Percentiles rank a stretch among this genome's conserved stretches.
Evolutionary conservation across 1,140 invertebrate genomes (phyloP).

Genomic region (Thereuonema tuberculata): DNA sequence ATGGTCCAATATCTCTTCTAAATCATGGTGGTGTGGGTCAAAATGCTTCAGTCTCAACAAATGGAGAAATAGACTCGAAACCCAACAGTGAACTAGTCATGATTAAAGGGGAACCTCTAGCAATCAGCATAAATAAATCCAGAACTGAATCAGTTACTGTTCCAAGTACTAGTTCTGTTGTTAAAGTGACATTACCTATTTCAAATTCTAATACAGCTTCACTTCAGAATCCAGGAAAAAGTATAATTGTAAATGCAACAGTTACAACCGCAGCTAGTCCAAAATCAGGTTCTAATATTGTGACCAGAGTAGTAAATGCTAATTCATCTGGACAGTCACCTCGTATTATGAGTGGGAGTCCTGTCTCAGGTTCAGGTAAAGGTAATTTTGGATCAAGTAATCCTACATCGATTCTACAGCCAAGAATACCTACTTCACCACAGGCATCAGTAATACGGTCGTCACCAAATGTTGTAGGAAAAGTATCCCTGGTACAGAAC

Average conservation of each 20-base stretch:
- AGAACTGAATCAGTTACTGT: background rate
- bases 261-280: background rate
- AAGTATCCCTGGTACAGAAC: background rate
- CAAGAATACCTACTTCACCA: background rate
- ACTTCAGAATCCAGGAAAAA: constrained; percentile 6
- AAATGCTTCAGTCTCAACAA: background rate
- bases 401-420: background rate
- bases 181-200: constrained; percentile 10
- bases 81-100: constrained; percentile 14
- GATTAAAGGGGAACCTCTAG: background rate
- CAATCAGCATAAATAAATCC: too few species aligned
- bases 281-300: background rate
- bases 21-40: background rate
- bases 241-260: constrained; percentile 4
- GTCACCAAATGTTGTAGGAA: background rate
- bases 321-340: background rate
- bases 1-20: background rate
- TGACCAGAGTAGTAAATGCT: background rate
- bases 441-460: background rate
- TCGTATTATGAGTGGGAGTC: background rate
- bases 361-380: background rate
- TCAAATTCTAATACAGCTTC: constrained; percentile 7
- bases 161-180: background rate
- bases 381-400: background rate
- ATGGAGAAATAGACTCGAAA: background rate